Evolutionary conservation across 1,140 invertebrate species (phyloP), one percentile per base, ranked within the genome.

Genomic region (Drosophila yakuba): DNA sequence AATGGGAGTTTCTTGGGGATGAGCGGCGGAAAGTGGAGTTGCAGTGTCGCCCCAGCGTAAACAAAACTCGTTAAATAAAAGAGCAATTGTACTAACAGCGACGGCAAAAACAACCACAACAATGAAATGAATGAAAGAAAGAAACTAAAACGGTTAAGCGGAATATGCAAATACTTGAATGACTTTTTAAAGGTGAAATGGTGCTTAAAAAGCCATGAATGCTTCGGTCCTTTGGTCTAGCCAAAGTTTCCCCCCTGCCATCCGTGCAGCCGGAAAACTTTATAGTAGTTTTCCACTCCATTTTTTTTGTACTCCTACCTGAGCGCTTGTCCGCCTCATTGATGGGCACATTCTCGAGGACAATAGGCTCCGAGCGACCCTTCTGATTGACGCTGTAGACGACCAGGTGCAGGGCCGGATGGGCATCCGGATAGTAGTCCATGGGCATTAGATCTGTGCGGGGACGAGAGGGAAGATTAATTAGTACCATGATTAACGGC

Each of bases 321-420:
- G 96, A 95, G 86, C 96, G 94, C 90, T 96, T 97, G 80, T 97
- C 97, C 4, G 97, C 96, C 92, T 97, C 97, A 90, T 96, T 96
- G 78, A 97, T 95, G 60, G 96, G 96, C 79, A 97, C 96, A 83
- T 97, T 97, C 88, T 97, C 96, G 12, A 98, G 93, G 0, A 97
- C 93, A 55, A 96, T 94, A 17, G 95, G 94, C 80, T 97, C 96
- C 69, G 97, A 97, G 62, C 95, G 95, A 47, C 97, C 97, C 92
- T 98, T 98, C 36, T 96, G 95, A 93, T 98, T 98, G 73, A 95
- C 95, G 39, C 97, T 96, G 91, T 97, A 98, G 60, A 97, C 95
- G 52, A 96, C 94, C 52, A 98, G 93, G 76, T 96, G 94, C 64
- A 97, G 93, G 25, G 95, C 95, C 12, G 94, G 94, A 61, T 95